Evolutionary conservation across 2,113 vertebrate species (phyloP), one percentile per base, ranked within the genome.

Genomic region (Pluvianellus socialis): DNA sequence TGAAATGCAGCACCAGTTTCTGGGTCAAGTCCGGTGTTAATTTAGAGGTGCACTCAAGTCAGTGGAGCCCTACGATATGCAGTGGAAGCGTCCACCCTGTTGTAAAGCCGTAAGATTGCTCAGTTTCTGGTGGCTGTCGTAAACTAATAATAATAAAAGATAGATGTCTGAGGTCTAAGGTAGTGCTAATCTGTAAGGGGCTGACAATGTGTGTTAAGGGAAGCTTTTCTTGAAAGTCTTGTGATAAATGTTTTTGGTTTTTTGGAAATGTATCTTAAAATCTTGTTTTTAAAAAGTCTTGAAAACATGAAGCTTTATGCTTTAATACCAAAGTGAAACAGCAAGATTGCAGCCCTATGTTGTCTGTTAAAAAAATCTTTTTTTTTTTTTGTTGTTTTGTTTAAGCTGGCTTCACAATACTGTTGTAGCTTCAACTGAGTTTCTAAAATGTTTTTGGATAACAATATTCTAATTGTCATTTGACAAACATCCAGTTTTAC

Each of bases 71-170:
- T 40, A 47, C 50, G 49, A 1, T 14, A 28, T 20, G 35, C 58
- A 26, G 44, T 55, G 67, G 50, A 45, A 19, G 30, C 68, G 23
- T 15, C 52, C 27, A 50, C 15, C 16, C 1, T 26, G 28, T 52
- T 75, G 24, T 52, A 56, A 79, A 88, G 33, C 70, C 0, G 0
- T 32, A 9, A 18, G 8, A 20, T 62, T 0, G 1, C 49, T 75
- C 19, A 3, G 4, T 76, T 85, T 73, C 59, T 83, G 50, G 28
- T 86, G 62, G 2, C 14, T 86, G 22, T 44, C 38, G 15, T 38
- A 61, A 55, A 19, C 3, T n/a, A 38, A 21, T 27, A 7, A 42
- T 49, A 16, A 16, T 17, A 44, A 22, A 52, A 92, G 23, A 5
- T 65, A 8, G 15, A 2, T 32, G 24, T 68, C 40, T 47, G 56